phyloP scores from a whole-genome alignment of 1,140 invertebrate genomes.

The Elymnias hypermnestra region DNA sequence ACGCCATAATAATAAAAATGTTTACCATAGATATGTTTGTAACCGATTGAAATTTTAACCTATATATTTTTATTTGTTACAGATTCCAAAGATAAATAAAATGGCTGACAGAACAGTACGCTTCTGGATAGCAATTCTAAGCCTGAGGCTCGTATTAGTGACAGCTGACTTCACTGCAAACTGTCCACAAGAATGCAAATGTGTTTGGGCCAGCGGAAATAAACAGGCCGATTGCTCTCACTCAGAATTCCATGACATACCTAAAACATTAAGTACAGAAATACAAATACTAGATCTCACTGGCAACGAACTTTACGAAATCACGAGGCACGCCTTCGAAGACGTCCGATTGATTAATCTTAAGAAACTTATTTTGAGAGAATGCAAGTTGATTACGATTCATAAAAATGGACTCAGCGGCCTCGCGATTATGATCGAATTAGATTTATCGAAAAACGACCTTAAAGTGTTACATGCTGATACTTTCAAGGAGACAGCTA shows the following conservation, averaged over 20 bases:
- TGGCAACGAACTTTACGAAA: conserved; percentile 81
- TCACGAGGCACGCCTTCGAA: conserved; percentile 83
- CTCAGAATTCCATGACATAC: conserved; percentile 81
- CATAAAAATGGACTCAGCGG: conserved; percentile 84
- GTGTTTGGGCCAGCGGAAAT: conserved; percentile 87
- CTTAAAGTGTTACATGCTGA: conserved; percentile 82
- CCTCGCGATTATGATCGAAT: conserved; percentile 87
- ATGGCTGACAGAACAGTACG: conserved; percentile 39
- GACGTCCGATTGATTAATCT: conserved; percentile 84
- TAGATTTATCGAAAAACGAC: conserved; percentile 88
- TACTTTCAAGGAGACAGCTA: conserved; percentile 82
- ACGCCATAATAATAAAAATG: no score
- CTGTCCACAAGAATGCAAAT: conserved; percentile 80
- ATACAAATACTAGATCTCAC: conserved; percentile 87
- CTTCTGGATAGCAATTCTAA: conserved; percentile 27
- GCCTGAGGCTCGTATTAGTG: conserved; percentile 29
- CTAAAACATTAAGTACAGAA: conserved; percentile 81
- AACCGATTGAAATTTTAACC: not conserved
- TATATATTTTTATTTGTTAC: conserved; percentile 39
- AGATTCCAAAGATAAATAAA: conserved; percentile 37
- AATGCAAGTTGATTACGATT: conserved; percentile 83
- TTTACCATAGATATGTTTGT: no score
- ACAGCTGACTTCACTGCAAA: conserved; percentile 63
- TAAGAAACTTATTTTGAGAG: conserved; percentile 85
- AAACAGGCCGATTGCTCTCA: conserved; percentile 87